Conservation (phyloP, 2,888 invertebrate species). For the Dorcus parallelipipedus region DNA sequence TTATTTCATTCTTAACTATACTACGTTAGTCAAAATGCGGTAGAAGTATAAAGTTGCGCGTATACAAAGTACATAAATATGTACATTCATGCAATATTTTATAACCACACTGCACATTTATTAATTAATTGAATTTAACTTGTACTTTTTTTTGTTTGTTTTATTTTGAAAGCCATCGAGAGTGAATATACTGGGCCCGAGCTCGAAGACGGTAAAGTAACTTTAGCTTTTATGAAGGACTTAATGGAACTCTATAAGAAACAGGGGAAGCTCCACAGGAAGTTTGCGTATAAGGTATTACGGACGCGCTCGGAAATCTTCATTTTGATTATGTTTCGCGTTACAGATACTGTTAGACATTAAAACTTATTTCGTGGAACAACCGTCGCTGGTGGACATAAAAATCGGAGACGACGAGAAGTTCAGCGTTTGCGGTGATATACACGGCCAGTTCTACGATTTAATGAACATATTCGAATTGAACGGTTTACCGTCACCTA, state of each 20-base stretch:
- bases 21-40: too few relatives aligned
- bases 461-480: conserved; percentile 95
- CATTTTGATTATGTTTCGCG: conserved; percentile 1
- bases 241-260: conserved; percentile 87
- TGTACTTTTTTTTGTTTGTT: conserved; percentile 3
- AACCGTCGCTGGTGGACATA: conserved; percentile 88
- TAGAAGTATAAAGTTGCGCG: too few relatives aligned
- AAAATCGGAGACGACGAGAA: conserved; percentile 80
- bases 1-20: too few relatives aligned
- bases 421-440: conserved; percentile 98
- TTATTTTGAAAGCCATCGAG: conserved; percentile 73
- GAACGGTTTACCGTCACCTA: conserved; percentile 92
- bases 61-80: too few relatives aligned
- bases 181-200: conserved; percentile 90
- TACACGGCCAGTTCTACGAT: conserved; percentile 99
- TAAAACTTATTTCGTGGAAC: conserved; percentile 76
- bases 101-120: neutral
- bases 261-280: conserved; percentile 91
- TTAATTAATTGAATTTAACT: neutral
- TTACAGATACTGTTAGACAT: conserved; percentile 88
- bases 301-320: neutral
- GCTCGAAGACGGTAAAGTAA: conserved; percentile 84
- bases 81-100: neutral
- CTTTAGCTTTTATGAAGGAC: conserved; percentile 82
- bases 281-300: conserved; percentile 90